A percentile compares a stretch with the other conserved stretches of the same genome.
Evolutionary conservation across 2,113 vertebrate species (phyloP).

Genomic region (Callospermophilus lateralis): DNA sequence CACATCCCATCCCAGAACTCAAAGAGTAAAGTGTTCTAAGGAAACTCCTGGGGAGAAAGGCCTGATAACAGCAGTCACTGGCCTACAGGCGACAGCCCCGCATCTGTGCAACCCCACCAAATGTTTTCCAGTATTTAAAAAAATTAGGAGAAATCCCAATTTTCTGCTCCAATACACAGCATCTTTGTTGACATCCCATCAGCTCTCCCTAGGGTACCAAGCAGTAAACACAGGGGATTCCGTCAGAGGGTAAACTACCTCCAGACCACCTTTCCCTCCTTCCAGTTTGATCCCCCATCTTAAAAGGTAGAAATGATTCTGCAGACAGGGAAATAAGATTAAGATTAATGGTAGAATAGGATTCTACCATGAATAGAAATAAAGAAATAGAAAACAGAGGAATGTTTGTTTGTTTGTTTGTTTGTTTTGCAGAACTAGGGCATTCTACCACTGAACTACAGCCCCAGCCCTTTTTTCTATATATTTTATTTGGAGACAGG

Average conservation of each 20-base stretch:
- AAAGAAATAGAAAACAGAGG: no score
- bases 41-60: neutral
- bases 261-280: neutral
- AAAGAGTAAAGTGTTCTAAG: no score
- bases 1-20: neutral
- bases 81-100: rapidly evolving
- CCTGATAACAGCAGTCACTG: neutral
- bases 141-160: neutral
- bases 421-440: no score
- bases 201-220: neutral
- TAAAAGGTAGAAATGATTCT: neutral
- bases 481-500: no score
- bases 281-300: neutral
- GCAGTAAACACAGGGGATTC: neutral
- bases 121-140: neutral
- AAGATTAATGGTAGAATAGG: neutral
- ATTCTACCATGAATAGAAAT: no score
- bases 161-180: neutral
- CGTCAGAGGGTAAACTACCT: neutral
- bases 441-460: no score
- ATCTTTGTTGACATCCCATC: neutral
- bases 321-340: neutral
- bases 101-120: neutral
- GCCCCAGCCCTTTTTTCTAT: no score
- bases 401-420: no score